A percentile compares a stretch with the other conserved stretches of the same genome.
phyloP scores from a whole-genome alignment of 2,113 vertebrate species.

The Menura novaehollandiae region DNA sequence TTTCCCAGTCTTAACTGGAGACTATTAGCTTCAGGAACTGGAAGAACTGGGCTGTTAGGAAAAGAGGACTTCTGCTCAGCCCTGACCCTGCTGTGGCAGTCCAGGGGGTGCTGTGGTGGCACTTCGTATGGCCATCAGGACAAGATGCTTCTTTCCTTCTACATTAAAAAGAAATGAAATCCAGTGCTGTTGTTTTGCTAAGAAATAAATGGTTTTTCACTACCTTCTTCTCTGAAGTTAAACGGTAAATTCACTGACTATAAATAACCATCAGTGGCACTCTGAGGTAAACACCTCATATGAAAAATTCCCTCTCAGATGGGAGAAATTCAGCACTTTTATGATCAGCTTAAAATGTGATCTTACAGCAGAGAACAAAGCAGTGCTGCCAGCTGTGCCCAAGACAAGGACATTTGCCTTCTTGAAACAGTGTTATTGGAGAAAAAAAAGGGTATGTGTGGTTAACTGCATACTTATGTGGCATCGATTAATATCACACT shows the following conservation, averaged over 20 bases:
- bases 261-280: background rate
- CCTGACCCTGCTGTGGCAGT: background rate
- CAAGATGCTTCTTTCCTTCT: background rate
- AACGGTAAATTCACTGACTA: background rate
- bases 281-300: background rate
- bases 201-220: background rate
- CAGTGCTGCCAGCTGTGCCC: background rate
- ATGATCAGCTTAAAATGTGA: background rate
- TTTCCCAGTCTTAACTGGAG: background rate
- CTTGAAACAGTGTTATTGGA: background rate
- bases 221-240: background rate
- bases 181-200: background rate
- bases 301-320: background rate
- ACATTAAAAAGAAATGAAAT: background rate
- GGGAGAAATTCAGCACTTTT: background rate
- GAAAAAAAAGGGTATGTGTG: background rate
- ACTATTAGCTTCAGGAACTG: background rate
- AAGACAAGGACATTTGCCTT: background rate
- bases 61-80: background rate
- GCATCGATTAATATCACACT: background rate
- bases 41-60: background rate
- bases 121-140: background rate
- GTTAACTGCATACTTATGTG: background rate
- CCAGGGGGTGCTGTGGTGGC: background rate
- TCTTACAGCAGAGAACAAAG: background rate